These are phyloP conservation scores for Tipula helvola DNA, from an alignment of 2,888 invertebrate genomes.

Conservation along the genomic window DNA sequence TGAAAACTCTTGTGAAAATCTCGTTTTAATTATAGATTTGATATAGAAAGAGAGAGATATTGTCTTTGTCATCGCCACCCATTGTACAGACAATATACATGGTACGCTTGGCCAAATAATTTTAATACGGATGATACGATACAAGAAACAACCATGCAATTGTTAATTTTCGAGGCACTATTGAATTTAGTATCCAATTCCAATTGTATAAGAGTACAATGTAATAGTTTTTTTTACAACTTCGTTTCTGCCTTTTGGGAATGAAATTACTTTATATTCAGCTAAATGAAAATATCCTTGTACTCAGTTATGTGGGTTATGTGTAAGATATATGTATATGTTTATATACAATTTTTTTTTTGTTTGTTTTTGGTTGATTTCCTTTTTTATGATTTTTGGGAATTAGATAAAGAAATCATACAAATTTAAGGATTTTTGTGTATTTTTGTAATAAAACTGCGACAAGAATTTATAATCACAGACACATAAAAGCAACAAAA, in stretches of 20 bases:
- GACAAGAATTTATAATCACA: not conserved
- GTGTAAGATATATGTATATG: not conserved
- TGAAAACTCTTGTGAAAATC: not conserved
- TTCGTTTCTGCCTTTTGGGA: not conserved
- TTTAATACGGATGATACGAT: not conserved
- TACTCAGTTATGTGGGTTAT: not conserved
- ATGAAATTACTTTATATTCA: not conserved
- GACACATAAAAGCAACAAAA: not conserved
- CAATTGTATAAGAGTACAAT: not conserved
- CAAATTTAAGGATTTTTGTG: not conserved
- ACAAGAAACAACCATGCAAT: not conserved
- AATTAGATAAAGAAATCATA: not conserved
- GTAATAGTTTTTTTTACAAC: not conserved
- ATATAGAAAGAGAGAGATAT: not conserved
- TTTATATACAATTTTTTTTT: not conserved
- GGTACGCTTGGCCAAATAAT: not conserved
- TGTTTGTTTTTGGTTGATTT: not conserved
- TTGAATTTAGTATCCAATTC: not conserved
- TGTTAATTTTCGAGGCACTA: not conserved
- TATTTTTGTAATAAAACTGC: not conserved
- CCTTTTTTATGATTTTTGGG: not conserved
- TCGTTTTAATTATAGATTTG: not conserved
- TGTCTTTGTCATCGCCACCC: not conserved
- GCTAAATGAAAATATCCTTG: not conserved
- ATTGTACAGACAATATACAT: not conserved